Evolutionary conservation across 2,888 invertebrate species (phyloP), one percentile per base, ranked within the genome.

Genomic region (Caenorhabditis japonica): DNA sequence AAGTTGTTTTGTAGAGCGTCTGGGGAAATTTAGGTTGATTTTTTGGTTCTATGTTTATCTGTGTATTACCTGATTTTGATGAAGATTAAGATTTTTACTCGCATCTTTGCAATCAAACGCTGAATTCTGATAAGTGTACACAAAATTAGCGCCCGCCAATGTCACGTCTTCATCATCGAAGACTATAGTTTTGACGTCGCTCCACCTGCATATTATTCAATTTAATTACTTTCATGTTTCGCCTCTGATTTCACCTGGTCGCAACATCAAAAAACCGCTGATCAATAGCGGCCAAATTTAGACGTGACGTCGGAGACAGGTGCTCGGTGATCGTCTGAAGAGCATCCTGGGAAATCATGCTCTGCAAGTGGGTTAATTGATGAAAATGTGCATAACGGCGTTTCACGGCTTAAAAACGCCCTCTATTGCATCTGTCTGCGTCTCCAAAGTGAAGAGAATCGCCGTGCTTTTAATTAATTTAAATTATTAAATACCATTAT

Each of bases 241-340:
- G 13, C 12, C 0, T 13, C 12, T 2, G 15, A 3, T n/a, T 53
- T 44, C 10, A 71, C 71, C 34, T 59, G 33, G 72, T 47, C 1
- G 61, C 43, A 8, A 43, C 58, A 8, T 55, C 41, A 33, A 59
- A 72, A 19, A 46, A 64, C 13, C 47, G 15, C 19, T 52, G 39
- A 64, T 71, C 62, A 15, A 71, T 36, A 4, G 39, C 62, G 0
- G 71, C 71, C 56, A 71, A 52, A 39, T 71, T 71, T 1, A 71
- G 47, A 25, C 71, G 56, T 19, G 71, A 62, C 12, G 58, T 52
- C 17, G 71, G 71, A 0, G 71, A 58, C 17, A 71, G 41, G 23
- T 71, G 52, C 25, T 62, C 58, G 2, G 52, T 19, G 17, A 71
- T 59, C 13, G 53, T n/a, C 53, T 71, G 58, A 3, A 72, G 17